Percentiles rank a stretch among this genome's conserved stretches.
These are phyloP conservation scores for Centropus unirufus DNA, from an alignment of 2,113 vertebrate genomes.

Conservation along the genomic window DNA sequence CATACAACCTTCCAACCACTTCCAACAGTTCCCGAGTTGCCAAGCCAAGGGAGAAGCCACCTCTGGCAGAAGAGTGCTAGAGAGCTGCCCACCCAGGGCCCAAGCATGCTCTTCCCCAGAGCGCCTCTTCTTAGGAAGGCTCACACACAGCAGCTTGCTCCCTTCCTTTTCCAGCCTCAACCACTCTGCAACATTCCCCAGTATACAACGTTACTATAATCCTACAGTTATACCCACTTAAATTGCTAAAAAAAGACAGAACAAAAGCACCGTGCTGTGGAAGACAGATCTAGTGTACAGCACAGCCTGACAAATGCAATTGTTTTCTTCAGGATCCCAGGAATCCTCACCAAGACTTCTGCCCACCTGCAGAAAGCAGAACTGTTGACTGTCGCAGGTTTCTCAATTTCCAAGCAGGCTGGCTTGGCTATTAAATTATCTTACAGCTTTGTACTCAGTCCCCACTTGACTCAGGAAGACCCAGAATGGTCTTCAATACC, in stretches of 20 bases:
- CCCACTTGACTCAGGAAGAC: constrained; percentile 17
- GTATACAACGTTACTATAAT: neutral
- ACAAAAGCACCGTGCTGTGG: neutral
- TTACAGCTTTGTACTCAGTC: neutral
- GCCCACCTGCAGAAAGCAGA: constrained; percentile 29
- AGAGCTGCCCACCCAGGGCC: neutral
- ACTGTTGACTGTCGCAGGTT: neutral
- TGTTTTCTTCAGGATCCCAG: neutral
- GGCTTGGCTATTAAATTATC: constrained; percentile 14
- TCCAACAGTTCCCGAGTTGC: neutral
- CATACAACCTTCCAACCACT: fast-evolving
- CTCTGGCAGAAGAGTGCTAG: neutral
- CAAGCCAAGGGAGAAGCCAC: neutral
- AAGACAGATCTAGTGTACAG: neutral
- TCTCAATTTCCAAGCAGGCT: neutral
- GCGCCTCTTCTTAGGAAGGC: neutral
- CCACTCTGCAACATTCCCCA: neutral
- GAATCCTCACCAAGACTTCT: neutral
- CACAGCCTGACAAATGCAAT: neutral
- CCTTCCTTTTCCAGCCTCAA: neutral
- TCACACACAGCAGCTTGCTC: neutral
- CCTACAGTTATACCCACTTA: neutral
- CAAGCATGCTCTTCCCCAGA: neutral
- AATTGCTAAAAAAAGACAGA: neutral
- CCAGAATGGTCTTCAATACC: constrained; percentile 17